These are phyloP conservation scores for Colinus virginianus DNA, from an alignment of 2,113 vertebrate species.

Conservation along the genomic window DNA sequence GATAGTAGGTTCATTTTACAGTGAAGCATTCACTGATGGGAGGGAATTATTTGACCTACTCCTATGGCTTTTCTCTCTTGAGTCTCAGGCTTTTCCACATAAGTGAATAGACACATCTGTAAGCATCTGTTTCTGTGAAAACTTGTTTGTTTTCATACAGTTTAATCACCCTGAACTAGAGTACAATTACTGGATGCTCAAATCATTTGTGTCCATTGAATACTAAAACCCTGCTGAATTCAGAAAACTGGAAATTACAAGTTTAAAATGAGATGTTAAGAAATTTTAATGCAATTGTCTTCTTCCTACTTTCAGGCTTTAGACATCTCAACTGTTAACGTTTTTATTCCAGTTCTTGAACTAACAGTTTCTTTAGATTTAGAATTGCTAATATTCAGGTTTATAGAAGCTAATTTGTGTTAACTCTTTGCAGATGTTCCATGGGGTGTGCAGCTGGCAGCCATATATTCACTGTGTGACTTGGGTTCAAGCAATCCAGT, in stretches of 20 bases:
- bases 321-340: neutral
- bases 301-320: neutral
- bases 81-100: neutral
- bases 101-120: neutral
- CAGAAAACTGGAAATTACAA: neutral
- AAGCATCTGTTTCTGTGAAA: neutral
- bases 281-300: neutral
- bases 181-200: neutral
- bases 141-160: neutral
- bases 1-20: neutral
- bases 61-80: neutral
- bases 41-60: neutral
- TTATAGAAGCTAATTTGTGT: neutral
- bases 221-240: neutral
- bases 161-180: neutral
- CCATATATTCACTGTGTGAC: slow-evolving; percentile 90
- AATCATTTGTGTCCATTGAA: neutral
- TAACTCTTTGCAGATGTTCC: slow-evolving; percentile 83
- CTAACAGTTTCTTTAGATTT: neutral
- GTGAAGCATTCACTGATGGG: neutral
- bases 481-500: slow-evolving; percentile 88
- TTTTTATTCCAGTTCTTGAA: neutral
- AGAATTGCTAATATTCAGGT: neutral
- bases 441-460: slow-evolving; percentile 93
- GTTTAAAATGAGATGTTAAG: neutral